phyloP scores from a whole-genome alignment of 64 coral and sea anemone genomes.

The Anthopleura sola region DNA sequence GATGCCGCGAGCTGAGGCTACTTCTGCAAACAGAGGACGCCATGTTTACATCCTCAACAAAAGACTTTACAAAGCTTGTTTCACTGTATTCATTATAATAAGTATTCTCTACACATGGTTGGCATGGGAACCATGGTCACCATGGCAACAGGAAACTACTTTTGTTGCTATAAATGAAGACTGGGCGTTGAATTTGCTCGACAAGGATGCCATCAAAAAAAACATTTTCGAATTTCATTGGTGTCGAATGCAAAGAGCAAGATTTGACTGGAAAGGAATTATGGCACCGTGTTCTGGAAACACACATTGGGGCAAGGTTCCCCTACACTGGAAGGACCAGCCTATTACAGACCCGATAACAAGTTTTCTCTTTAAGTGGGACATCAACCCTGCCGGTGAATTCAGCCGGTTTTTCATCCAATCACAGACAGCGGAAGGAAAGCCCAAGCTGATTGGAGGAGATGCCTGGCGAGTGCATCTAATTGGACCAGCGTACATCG shows the following conservation, averaged over 20 bases:
- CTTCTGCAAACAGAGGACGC: background rate
- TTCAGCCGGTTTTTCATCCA: slow-evolving; percentile 61
- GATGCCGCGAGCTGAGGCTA: background rate
- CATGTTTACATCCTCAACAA: background rate
- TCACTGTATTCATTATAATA: background rate
- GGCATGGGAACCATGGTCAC: background rate
- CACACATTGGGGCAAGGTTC: slow-evolving; percentile 18
- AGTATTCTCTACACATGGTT: background rate
- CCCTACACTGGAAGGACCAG: background rate
- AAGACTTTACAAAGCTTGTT: background rate
- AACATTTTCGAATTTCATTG: slow-evolving; percentile 22
- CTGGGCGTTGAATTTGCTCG: background rate
- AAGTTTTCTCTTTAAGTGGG: slow-evolving; percentile 39
- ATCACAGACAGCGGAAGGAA: slow-evolving; percentile 36
- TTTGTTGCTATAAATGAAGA: background rate
- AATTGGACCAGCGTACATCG: slow-evolving; percentile 35
- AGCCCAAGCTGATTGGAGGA: slow-evolving; percentile 23
- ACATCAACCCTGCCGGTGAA: slow-evolving; percentile 36
- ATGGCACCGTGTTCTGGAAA: slow-evolving; percentile 20
- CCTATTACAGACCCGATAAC: slow-evolving; percentile 22
- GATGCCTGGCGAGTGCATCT: slow-evolving; percentile 52
- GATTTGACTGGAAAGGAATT: slow-evolving; percentile 43
- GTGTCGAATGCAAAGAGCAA: slow-evolving; percentile 34
- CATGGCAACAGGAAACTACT: background rate
- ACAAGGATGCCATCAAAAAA: background rate